phyloP scores from a whole-genome alignment of 2,797 vertebrate genomes.

The Gephyroberyx darwinii region DNA sequence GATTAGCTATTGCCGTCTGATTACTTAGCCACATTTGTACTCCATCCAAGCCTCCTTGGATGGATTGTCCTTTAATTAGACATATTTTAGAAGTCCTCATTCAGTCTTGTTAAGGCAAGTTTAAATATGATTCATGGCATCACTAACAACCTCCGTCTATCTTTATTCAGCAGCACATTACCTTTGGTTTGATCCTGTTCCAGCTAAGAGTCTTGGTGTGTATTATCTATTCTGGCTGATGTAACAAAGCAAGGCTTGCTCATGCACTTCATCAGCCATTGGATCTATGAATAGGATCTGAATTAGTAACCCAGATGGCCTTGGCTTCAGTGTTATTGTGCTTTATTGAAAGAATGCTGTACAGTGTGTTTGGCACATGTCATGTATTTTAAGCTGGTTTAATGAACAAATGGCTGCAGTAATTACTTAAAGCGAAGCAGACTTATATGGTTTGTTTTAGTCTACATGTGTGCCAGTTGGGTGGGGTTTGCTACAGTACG shows the following conservation, averaged over 20 bases:
- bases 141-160: neutral
- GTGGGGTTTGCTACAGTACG: neutral
- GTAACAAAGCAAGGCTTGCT: neutral
- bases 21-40: conserved; percentile 22
- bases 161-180: conserved; percentile 4
- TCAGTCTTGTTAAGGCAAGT: conserved; percentile 24
- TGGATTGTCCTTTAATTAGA: conserved; percentile 26
- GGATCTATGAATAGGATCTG: neutral
- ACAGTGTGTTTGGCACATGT: neutral
- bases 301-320: neutral
- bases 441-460: neutral
- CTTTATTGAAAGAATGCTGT: neutral
- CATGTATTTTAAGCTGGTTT: neutral
- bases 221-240: conserved; percentile 3
- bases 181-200: conserved; percentile 39
- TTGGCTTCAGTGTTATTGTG: no score
- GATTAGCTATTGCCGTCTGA: neutral
- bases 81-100: neutral
- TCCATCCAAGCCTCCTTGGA: conserved; percentile 19
- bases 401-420: neutral
- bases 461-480: neutral
- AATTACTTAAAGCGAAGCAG: neutral
- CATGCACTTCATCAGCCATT: neutral
- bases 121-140: conserved; percentile 30
- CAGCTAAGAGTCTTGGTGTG: conserved; percentile 10